Evolutionary conservation across 2,113 vertebrate genomes (phyloP), one percentile per base, ranked within the genome.

Genomic region (Caracal caracal): DNA sequence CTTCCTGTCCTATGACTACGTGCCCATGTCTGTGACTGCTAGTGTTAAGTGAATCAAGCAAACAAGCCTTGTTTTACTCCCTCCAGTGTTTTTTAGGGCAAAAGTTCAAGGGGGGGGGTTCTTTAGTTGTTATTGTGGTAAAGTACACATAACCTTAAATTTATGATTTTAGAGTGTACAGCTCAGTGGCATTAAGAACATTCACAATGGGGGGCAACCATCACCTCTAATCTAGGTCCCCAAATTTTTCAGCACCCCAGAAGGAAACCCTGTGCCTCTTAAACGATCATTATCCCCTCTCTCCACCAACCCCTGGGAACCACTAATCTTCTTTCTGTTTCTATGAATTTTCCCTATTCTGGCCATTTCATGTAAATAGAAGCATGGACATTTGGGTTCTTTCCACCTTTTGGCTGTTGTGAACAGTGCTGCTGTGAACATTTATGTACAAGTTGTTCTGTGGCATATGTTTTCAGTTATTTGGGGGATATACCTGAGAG

Each of bases 321-420:
- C 66, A 88, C 6, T 80, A 90, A 95, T 82, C 51, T 95, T 40
- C 66, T 89, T 93, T 96, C 47, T 88, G 4, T 83, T 65, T 94
- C 40, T 84, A 40, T 94, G 47, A 43, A 68, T 96, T 90, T 68
- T 28, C 37, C 30, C 61, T 90, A 20, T 83, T 92, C 16, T 88
- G 12, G 33, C 71, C 40, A 61, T 90, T 92, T 94, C 37, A 49
- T 15, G 82, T 75, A 73, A 82, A 90, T 93, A 1, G 47, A 93
- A 82, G 85, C 12, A 71, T 70, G 19, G 51, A 19, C 24, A 90
- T 68, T 87, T 92, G n/a, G 22, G 11, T 66, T 90, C 22, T 82
- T 91, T 93, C 22, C 49, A 81, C 19, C 33, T 59, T 90, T 95
- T 94, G 35, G 6, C 47, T 76, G 5, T 66, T 90, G 22, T 83